These are phyloP conservation scores for Shinisaurus crocodilurus DNA, from an alignment of 2,113 vertebrate genomes.

Conservation along the genomic window DNA sequence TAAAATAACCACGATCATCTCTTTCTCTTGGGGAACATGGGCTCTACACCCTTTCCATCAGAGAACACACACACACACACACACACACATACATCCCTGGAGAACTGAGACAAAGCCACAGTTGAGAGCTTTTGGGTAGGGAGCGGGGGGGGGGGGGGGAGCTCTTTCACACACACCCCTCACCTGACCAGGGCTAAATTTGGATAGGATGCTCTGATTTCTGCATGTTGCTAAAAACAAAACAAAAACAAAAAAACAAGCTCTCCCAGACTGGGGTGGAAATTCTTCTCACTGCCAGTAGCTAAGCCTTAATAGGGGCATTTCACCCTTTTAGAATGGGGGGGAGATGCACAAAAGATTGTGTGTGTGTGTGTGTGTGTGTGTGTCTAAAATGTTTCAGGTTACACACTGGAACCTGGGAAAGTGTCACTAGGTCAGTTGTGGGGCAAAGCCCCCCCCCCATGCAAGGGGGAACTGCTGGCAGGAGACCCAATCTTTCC, in stretches of 20 bases:
- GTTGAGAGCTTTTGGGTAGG: not conserved
- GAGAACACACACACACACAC: too few species aligned
- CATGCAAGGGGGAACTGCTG: not conserved
- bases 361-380: too few species aligned
- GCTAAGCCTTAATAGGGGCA: too few species aligned
- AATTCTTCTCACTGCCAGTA: too few species aligned
- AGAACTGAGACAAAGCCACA: not conserved
- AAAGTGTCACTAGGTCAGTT: not conserved
- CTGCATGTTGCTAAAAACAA: too few species aligned
- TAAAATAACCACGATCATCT: not conserved
- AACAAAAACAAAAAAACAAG: too few species aligned
- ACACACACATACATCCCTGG: not conserved
- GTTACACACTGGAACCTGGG: not conserved
- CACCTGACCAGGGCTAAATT: not conserved
- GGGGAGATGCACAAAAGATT: too few species aligned
- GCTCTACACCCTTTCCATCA: not conserved
- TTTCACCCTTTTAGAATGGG: too few species aligned
- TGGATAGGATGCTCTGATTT: not conserved
- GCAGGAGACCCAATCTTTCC: not conserved
- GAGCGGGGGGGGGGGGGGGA: rapidly evolving
- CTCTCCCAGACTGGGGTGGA: not conserved
- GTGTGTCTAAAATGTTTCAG: not conserved
- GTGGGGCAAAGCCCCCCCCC: not conserved
- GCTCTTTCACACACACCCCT: not conserved
- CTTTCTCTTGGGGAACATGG: not conserved